These are phyloP conservation scores for Salmo trutta DNA, from an alignment of 2,797 vertebrate species.

Conservation along the genomic window DNA sequence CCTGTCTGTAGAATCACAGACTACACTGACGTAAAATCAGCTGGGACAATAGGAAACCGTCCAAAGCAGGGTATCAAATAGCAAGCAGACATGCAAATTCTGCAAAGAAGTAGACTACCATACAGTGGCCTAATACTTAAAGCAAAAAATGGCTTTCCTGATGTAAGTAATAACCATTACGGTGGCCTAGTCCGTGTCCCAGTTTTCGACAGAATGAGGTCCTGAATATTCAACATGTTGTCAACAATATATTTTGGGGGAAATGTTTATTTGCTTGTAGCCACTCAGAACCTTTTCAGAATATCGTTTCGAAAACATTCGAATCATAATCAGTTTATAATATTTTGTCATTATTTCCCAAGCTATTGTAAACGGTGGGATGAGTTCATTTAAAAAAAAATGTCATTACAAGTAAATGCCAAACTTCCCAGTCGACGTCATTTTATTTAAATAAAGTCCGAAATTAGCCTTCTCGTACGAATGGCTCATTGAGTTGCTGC, in stretches of 20 bases:
- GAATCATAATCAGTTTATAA: neutral
- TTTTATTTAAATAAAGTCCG: neutral
- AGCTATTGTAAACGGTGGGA: neutral
- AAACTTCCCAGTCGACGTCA: neutral
- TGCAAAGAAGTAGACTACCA: neutral
- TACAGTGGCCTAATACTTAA: neutral
- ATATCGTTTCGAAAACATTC: neutral
- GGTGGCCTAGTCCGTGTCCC: neutral
- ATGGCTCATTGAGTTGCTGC: neutral
- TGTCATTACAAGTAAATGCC: neutral
- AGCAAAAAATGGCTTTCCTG: neutral
- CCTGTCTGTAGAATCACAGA: neutral
- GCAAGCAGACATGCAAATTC: neutral
- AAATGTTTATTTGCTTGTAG: neutral
- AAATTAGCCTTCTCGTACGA: neutral
- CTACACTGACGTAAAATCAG: neutral
- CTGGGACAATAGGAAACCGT: too few species aligned
- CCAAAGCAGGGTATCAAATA: neutral
- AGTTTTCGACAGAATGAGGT: neutral
- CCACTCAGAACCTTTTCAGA: neutral
- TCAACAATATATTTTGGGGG: too few species aligned
- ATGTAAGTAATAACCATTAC: neutral
- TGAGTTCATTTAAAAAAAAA: neutral
- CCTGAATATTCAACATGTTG: too few species aligned
- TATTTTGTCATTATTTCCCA: neutral